These are phyloP conservation scores for Wiebesia pumilae DNA, from an alignment of 1,140 invertebrate genomes.

Conservation along the genomic window DNA sequence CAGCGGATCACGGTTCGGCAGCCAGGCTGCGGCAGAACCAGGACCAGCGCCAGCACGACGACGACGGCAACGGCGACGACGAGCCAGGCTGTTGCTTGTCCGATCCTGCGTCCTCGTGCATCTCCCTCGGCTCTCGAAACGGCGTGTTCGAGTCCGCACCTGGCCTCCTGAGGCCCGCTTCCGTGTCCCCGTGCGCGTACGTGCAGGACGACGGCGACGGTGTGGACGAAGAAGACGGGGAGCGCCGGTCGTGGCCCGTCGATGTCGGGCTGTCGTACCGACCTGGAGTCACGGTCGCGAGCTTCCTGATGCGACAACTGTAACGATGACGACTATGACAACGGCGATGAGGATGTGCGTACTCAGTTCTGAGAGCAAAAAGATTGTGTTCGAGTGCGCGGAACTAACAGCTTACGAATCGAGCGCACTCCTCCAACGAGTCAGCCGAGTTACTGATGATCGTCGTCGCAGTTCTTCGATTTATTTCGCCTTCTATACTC, in stretches of 20 bases:
- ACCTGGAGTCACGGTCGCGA: not conserved
- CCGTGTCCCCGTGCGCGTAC: not conserved
- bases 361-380: no score
- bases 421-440: conserved; percentile 62
- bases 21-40: conserved; percentile 57
- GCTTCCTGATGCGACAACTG: not conserved
- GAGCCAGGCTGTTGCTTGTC: conserved; percentile 41
- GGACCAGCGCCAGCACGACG: not conserved
- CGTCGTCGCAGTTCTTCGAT: conserved; percentile 69
- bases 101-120: conserved; percentile 20
- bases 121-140: conserved; percentile 2
- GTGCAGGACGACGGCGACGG: not conserved
- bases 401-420: not conserved
- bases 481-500: conserved; percentile 65
- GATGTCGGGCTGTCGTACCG: no score
- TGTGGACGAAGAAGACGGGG: not conserved
- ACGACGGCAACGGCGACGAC: not conserved
- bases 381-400: not conserved
- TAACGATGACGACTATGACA: not conserved
- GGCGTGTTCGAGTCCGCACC: not conserved
- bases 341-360: not conserved
- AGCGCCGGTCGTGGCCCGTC: not conserved
- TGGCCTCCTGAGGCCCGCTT: not conserved
- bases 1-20: conserved; percentile 68
- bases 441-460: conserved; percentile 67